Evolutionary conservation across 2,888 invertebrate genomes (phyloP), one percentile per base, ranked within the genome.

Genomic region (Omphaloscelis lunosa): DNA sequence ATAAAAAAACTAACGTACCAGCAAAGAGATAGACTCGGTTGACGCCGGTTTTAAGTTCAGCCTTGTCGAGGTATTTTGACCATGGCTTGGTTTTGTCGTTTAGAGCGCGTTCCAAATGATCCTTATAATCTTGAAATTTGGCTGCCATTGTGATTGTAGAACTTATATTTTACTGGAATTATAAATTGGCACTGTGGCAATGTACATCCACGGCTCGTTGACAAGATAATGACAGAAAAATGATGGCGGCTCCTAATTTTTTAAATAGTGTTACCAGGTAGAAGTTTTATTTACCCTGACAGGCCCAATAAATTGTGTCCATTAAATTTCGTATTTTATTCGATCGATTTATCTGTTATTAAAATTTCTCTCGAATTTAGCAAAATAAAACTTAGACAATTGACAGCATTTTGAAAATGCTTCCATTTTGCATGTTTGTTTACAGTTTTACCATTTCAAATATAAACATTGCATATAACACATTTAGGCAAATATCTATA

Each of bases 21-120:
- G 98, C 91, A 95, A 98, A 98, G 88, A 99, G 89, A 93, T 98
- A 98, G 45, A 98, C 94, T 88, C 98, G 97, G 91, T 97, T 97
- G 70, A 98, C 95, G 90, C 98, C 98, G 88, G 98, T 97, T 93
- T 97, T 98, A 85, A 96, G 93, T 93, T 99, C 99, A 9, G 97
- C 96, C 82, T 95, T 92, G 41, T 97, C 97, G 83, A 99, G 97
- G 85, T 97, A 94, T 89, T 97, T 96, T 7, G 98, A 97, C 98
- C 98, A 98, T 69, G 98, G 98, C 91, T 98, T 98, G 79, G 94
- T 96, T 77, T 97, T 97, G 93, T 98, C 98, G 71, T 95, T 95
- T 66, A 98, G 95, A 45, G 97, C 95, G 83, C 96, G 96, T 72
- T 98, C 97, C 76, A 98, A 91, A 23, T 96, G 94, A 66, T 97